Evolutionary conservation across 2,888 invertebrate genomes (phyloP).

Genomic region (Troilus luridus): DNA sequence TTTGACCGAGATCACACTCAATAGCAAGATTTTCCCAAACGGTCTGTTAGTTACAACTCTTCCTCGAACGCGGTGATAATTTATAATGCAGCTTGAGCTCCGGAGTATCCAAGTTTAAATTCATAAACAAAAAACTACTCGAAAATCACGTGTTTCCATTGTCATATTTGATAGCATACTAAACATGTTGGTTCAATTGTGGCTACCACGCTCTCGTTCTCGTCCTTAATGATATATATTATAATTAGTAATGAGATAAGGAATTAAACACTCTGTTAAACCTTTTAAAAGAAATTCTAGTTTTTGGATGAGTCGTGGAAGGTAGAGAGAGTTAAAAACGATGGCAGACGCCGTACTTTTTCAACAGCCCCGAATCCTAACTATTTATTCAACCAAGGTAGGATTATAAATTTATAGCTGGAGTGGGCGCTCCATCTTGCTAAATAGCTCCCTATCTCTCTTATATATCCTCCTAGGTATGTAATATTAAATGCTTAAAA

Average conservation of each 20-base stretch:
- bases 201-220: too few species aligned
- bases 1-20: too few species aligned
- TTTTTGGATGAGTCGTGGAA: not conserved
- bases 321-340: not conserved
- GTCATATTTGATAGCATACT: too few species aligned
- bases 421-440: not conserved
- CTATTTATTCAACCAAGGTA: slow-evolving; percentile 11
- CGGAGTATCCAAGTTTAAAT: too few species aligned
- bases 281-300: not conserved
- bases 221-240: too few species aligned
- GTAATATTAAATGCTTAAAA: not conserved
- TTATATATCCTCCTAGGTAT: not conserved
- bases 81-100: too few species aligned
- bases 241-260: not conserved
- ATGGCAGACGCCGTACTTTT: not conserved
- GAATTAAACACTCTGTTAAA: not conserved
- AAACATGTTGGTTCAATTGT: too few species aligned
- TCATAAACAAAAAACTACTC: too few species aligned
- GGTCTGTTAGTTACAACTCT: too few species aligned
- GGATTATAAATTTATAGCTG: not conserved
- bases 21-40: too few species aligned
- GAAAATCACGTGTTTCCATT: too few species aligned
- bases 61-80: too few species aligned
- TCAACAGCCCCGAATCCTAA: slow-evolving; percentile 4
- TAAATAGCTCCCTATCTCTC: not conserved